phyloP scores from a whole-genome alignment of 2,797 vertebrate species.

The Propithecus perrieri region DNA sequence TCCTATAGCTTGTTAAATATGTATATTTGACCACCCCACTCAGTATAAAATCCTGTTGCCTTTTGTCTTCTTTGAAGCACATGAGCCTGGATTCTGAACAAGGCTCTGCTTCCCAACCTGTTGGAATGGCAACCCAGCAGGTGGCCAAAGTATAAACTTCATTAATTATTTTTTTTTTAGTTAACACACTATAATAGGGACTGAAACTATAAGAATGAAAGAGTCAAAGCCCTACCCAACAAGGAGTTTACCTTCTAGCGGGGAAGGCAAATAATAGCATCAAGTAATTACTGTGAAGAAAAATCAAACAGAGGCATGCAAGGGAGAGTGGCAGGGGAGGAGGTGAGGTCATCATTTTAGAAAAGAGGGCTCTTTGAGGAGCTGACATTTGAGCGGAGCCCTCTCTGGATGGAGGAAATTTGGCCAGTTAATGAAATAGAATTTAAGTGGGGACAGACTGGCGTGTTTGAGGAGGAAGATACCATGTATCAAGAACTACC shows the following conservation, averaged over 20 bases:
- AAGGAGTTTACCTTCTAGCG: neutral
- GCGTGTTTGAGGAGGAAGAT: neutral
- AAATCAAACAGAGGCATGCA: neutral
- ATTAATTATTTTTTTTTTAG: no score
- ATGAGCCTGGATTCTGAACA: no score
- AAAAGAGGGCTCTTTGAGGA: neutral
- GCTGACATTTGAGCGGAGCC: neutral
- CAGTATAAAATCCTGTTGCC: no score
- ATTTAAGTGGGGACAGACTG: neutral
- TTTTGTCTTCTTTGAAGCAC: no score
- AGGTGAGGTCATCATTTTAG: neutral
- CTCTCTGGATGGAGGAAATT: neutral
- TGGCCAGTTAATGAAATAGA: neutral
- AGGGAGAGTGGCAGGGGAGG: neutral
- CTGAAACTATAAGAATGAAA: neutral
- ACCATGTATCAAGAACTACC: accelerated
- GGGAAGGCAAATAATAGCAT: neutral
- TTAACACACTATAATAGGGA: neutral
- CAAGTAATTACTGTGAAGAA: neutral
- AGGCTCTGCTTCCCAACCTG: no score
- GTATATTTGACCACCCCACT: no score
- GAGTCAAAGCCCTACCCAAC: neutral
- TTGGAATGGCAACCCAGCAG: no score
- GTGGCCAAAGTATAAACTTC: no score
- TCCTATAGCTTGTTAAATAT: no score